Conservation (phyloP, 2,113 vertebrate species). For the Mobula birostris region DNA sequence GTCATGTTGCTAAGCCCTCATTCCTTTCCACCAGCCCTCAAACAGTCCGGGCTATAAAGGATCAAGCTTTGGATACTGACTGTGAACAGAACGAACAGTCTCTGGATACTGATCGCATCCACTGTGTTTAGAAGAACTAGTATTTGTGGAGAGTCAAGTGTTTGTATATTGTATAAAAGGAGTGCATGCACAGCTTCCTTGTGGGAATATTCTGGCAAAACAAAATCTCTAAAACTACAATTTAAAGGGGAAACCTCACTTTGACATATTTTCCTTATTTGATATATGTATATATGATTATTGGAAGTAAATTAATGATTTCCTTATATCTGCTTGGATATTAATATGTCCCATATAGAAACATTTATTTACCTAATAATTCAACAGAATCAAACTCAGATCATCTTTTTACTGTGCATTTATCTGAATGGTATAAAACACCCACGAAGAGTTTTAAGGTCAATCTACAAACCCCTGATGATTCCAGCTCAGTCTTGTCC, state of each 20-base stretch:
- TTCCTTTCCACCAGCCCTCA: conserved; percentile 41
- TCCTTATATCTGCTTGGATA: neutral
- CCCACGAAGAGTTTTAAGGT: neutral
- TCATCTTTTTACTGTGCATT: neutral
- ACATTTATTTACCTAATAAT: neutral
- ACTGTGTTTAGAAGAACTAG: conserved; percentile 4
- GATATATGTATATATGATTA: neutral
- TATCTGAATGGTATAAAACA: neutral
- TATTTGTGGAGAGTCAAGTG: conserved; percentile 10
- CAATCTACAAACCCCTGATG: neutral
- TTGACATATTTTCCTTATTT: conserved; percentile 31
- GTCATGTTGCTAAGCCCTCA: conserved; percentile 43
- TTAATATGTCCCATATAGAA: neutral
- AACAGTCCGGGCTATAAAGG: conserved; percentile 64
- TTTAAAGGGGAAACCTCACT: neutral
- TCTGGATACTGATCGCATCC: conserved; percentile 45
- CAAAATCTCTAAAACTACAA: neutral
- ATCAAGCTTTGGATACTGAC: conserved; percentile 59
- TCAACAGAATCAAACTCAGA: conserved; percentile 16
- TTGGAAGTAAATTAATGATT: conserved; percentile 30
- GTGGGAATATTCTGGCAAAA: conserved; percentile 33
- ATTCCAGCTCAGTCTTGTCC: neutral
- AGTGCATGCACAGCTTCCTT: conserved; percentile 35
- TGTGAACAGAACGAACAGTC: conserved; percentile 55
- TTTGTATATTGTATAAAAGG: conserved; percentile 37